Percentiles rank a stretch among this genome's conserved stretches.
These are phyloP conservation scores for Cyprinodon variegatus DNA, from an alignment of 2,113 vertebrate species.

Conservation along the genomic window DNA sequence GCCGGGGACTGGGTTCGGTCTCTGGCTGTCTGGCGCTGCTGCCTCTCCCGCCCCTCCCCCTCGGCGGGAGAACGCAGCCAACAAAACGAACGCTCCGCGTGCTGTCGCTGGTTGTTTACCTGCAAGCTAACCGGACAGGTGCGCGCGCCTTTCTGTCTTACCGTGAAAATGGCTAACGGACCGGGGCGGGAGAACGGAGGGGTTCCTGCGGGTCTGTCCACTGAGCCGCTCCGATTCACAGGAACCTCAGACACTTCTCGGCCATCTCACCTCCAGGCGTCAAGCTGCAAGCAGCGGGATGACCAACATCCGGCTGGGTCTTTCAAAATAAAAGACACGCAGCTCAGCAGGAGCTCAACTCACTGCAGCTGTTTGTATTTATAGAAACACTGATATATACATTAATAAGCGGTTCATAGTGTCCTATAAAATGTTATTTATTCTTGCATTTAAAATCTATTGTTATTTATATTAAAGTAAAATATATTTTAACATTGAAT, in stretches of 20 bases:
- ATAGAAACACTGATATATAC: too few relatives aligned
- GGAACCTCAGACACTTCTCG: slow-evolving; percentile 58
- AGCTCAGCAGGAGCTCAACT: not conserved
- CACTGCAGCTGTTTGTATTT: too few relatives aligned
- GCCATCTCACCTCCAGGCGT: slow-evolving; percentile 45
- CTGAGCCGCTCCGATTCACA: slow-evolving; percentile 55
- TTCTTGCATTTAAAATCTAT: not conserved
- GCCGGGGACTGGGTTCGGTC: slow-evolving; percentile 34
- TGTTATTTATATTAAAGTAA: too few relatives aligned
- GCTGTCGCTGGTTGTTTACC: slow-evolving; percentile 42
- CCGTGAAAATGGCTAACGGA: slow-evolving; percentile 34
- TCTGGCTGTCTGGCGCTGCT: slow-evolving; percentile 41
- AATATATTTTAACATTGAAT: not conserved
- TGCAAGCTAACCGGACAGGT: slow-evolving; percentile 24
- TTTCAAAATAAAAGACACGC: slow-evolving; percentile 56
- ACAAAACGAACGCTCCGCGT: slow-evolving; percentile 61
- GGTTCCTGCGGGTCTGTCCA: slow-evolving; percentile 55
- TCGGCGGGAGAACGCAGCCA: slow-evolving; percentile 61
- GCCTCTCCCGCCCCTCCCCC: slow-evolving; percentile 61
- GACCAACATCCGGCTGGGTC: slow-evolving; percentile 5
- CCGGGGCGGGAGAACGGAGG: slow-evolving; percentile 19
- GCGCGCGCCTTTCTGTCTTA: slow-evolving; percentile 43
- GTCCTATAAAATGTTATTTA: not conserved
- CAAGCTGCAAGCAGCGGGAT: not conserved
- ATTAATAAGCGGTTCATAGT: too few relatives aligned